Percentiles rank a stretch among this genome's conserved stretches.
phyloP scores from a whole-genome alignment of 2,797 vertebrate genomes.

The Pipistrellus pygmaeus region DNA sequence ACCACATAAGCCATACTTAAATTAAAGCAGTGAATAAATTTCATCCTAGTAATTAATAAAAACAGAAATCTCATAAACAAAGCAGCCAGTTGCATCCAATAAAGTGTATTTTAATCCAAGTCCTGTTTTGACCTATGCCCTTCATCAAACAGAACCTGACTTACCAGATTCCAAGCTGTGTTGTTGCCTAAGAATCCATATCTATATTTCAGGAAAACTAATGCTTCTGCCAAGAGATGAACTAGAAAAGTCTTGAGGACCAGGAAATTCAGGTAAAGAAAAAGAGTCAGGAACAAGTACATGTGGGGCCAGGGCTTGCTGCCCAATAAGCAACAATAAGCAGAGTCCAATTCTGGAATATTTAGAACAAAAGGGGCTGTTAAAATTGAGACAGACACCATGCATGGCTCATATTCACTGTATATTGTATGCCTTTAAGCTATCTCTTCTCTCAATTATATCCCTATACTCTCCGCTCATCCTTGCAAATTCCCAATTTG shows the following conservation, averaged over 20 bases:
- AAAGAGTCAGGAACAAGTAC: background rate
- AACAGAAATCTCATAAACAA: conserved; percentile 17
- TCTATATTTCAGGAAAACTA: background rate
- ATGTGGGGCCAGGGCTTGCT: background rate
- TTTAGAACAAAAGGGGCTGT: background rate
- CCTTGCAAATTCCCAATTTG: background rate
- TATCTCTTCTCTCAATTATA: background rate
- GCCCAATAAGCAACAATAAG: too few species aligned
- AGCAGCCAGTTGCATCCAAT: background rate
- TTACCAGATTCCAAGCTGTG: background rate
- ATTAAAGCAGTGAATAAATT: background rate
- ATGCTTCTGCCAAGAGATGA: conserved; percentile 1
- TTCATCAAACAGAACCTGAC: background rate
- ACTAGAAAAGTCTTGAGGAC: background rate
- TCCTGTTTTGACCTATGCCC: background rate
- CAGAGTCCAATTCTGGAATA: background rate
- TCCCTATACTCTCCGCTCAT: background rate
- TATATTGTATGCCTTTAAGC: background rate
- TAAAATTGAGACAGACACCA: background rate
- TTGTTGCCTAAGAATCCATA: background rate
- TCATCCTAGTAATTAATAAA: conserved; percentile 13
- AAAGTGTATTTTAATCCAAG: conserved; percentile 37
- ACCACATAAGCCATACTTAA: background rate
- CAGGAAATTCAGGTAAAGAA: background rate
- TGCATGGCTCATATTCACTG: background rate